Conservation (phyloP, 2,113 vertebrate species). For the Ammospiza nelsoni region DNA sequence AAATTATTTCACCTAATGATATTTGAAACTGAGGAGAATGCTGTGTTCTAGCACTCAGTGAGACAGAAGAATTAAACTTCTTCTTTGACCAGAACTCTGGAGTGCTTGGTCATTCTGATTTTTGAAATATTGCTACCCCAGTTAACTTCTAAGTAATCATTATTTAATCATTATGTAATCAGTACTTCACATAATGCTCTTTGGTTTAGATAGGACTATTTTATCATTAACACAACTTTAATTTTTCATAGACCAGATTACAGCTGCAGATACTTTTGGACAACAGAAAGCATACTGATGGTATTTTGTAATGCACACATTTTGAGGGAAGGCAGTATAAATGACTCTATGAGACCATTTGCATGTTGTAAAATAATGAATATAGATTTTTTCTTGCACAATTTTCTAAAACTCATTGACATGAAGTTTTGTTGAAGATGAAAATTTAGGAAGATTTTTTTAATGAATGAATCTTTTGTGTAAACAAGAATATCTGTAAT, state of each 20-base stretch:
- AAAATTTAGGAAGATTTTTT: not conserved
- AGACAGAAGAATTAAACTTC: not conserved
- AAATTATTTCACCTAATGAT: not conserved
- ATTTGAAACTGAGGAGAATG: not conserved
- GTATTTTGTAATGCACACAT: not conserved
- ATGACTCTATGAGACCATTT: not conserved
- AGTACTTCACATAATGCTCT: not conserved
- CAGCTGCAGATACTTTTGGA: not conserved
- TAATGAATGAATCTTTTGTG: not conserved
- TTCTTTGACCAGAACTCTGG: not conserved
- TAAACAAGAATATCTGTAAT: not conserved
- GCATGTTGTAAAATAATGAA: not conserved
- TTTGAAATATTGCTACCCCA: not conserved
- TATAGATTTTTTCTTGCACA: not conserved
- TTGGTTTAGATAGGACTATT: not conserved
- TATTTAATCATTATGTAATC: not conserved
- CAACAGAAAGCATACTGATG: not conserved
- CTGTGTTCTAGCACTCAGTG: not conserved
- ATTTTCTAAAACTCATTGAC: not conserved
- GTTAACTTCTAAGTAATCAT: not conserved
- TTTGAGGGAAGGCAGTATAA: not conserved
- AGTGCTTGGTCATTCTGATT: not conserved
- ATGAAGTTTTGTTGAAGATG: not conserved
- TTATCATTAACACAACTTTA: not conserved
- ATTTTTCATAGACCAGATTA: not conserved